Percentiles rank a stretch among this genome's conserved stretches.
phyloP scores from a whole-genome alignment of 1,140 invertebrate species.

The Dreissena rostriformis region DNA sequence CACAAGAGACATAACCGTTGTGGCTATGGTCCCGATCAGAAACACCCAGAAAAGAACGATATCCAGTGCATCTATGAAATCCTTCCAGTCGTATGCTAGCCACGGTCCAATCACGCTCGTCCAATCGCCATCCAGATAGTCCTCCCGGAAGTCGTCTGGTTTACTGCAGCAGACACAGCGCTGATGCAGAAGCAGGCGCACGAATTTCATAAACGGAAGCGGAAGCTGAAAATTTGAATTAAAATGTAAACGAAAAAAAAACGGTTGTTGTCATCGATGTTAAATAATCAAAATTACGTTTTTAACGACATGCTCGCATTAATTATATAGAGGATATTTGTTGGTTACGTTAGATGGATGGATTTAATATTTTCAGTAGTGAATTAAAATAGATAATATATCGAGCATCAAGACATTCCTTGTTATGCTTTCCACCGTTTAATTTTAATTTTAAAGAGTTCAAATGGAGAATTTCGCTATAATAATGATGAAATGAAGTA shows the following conservation, averaged over 20 bases:
- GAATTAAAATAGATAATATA: too few species aligned
- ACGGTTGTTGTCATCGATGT: background rate
- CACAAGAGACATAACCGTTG: slow-evolving; percentile 1
- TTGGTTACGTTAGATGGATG: too few species aligned
- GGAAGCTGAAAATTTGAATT: slow-evolving; percentile 17
- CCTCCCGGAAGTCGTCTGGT: slow-evolving; percentile 13
- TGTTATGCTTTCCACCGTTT: too few species aligned
- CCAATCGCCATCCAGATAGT: slow-evolving; percentile 40
- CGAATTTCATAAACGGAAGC: slow-evolving; percentile 16
- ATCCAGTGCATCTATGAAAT: slow-evolving; percentile 50
- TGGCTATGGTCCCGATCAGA: slow-evolving; percentile 16
- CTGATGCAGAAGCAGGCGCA: slow-evolving; percentile 34
- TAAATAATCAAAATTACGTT: background rate
- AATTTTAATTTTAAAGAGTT: too few species aligned
- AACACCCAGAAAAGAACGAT: slow-evolving; percentile 43
- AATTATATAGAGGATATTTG: too few species aligned
- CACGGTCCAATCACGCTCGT: slow-evolving; percentile 46
- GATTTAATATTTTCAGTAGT: too few species aligned
- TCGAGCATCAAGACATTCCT: too few species aligned
- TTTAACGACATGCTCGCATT: too few species aligned
- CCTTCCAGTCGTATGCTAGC: slow-evolving; percentile 49
- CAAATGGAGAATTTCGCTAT: too few species aligned
- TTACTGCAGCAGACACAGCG: slow-evolving; percentile 32
- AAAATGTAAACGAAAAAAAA: background rate
- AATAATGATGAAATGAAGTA: too few species aligned